These are phyloP conservation scores for Pocillopora grandis DNA, from an alignment of 92 coral and sea anemone genomes.

Conservation along the genomic window DNA sequence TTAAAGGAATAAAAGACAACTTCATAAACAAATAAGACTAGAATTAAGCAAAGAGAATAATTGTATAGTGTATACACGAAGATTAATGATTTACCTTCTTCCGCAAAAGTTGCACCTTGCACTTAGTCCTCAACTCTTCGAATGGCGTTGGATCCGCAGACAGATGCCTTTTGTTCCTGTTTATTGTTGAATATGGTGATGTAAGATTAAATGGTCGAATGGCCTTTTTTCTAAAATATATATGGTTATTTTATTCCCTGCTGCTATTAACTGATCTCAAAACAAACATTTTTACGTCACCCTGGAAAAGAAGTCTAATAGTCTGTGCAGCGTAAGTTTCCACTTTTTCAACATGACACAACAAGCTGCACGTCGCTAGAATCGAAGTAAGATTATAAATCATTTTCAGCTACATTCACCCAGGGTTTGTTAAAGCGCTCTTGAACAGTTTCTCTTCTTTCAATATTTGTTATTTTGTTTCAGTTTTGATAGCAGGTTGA, in stretches of 20 bases:
- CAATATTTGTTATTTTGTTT: not conserved
- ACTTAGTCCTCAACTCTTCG: constrained; percentile 23
- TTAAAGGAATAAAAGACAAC: not conserved
- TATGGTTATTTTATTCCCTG: constrained; percentile 1
- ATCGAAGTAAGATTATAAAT: not conserved
- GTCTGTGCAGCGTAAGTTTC: not conserved
- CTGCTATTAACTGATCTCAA: not conserved
- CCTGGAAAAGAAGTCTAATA: not conserved
- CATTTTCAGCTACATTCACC: not conserved
- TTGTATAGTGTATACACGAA: not conserved
- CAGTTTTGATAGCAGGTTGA: constrained; percentile 8
- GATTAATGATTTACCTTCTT: not conserved
- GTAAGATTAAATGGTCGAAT: constrained; percentile 43
- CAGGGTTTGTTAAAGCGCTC: not conserved
- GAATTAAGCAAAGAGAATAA: not conserved
- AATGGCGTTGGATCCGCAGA: not conserved
- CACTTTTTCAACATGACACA: not conserved
- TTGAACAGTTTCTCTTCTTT: not conserved
- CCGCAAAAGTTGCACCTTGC: constrained; percentile 25
- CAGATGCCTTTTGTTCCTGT: constrained; percentile 25
- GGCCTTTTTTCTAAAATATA: constrained; percentile 21
- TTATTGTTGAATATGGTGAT: constrained; percentile 31
- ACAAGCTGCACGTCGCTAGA: not conserved
- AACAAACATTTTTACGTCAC: not conserved
- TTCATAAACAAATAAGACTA: not conserved